These are phyloP conservation scores for Naja naja DNA, from an alignment of 2,113 vertebrate genomes.

Conservation along the genomic window DNA sequence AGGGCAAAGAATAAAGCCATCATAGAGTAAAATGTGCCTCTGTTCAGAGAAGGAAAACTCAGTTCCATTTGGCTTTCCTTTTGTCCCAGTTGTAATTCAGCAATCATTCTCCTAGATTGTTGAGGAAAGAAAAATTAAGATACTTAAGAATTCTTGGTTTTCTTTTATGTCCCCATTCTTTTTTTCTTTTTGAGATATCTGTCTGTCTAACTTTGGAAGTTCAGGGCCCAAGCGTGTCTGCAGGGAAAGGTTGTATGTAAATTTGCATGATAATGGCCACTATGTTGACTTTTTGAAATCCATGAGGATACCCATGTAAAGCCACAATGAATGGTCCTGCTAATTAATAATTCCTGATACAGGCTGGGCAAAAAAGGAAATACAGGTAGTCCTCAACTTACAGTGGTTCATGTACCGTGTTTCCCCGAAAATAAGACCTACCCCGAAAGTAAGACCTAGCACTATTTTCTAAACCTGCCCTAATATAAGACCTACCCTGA, in stretches of 20 bases:
- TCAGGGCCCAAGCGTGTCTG: background rate
- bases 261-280: background rate
- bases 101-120: background rate
- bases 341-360: background rate
- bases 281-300: background rate
- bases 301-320: background rate
- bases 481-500: too few relatives aligned
- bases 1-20: background rate
- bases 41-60: background rate
- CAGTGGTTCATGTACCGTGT: background rate
- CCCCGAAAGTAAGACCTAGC: too few relatives aligned
- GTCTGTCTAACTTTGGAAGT: background rate
- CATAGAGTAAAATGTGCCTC: conserved; percentile 45
- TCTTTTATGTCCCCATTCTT: background rate
- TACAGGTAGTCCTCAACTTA: background rate
- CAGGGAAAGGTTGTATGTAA: background rate
- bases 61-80: background rate
- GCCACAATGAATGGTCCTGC: background rate
- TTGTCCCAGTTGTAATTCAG: background rate
- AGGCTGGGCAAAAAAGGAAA: background rate
- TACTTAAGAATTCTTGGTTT: background rate
- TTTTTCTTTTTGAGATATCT: background rate
- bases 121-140: background rate
- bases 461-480: too few relatives aligned
- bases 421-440: too few relatives aligned